Conservation (phyloP, 2,888 invertebrate species). For the Penaeus monodon region DNA sequence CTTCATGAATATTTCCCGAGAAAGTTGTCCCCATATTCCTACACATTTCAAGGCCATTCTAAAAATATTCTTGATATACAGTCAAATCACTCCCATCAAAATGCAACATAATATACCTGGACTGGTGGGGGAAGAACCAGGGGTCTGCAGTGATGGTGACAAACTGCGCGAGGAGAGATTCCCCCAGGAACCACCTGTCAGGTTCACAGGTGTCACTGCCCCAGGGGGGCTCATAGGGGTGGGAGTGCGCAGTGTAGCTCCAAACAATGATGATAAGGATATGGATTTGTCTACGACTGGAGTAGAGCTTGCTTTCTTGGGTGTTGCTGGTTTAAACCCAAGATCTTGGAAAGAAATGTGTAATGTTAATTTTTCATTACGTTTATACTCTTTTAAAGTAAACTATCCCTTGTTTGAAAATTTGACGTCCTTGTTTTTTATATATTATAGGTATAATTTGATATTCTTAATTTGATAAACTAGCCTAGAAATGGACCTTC, state of each 20-base stretch:
- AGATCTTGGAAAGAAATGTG: conserved; percentile 22
- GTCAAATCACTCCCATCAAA: too few relatives aligned
- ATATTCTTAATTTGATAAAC: too few relatives aligned
- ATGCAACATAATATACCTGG: conserved; percentile 7
- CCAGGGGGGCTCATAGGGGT: conserved; percentile 26
- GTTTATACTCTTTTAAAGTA: not conserved
- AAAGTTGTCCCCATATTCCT: too few relatives aligned
- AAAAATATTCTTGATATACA: too few relatives aligned
- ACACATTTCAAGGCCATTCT: too few relatives aligned
- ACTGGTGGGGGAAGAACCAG: conserved; percentile 10
- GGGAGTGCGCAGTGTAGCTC: conserved; percentile 40
- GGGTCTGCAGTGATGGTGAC: conserved; percentile 9
- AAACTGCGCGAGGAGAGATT: conserved; percentile 12
- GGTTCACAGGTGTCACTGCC: conserved; percentile 28
- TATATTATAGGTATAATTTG: too few relatives aligned
- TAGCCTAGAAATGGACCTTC: too few relatives aligned
- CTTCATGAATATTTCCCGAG: too few relatives aligned
- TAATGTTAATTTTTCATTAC: not conserved
- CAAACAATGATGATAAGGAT: conserved; percentile 44
- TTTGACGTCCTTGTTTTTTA: too few relatives aligned
- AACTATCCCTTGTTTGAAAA: too few relatives aligned
- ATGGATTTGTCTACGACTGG: conserved; percentile 42
- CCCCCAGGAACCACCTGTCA: conserved; percentile 33
- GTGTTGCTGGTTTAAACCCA: conserved; percentile 44
- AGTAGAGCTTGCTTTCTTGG: conserved; percentile 40